Percentiles rank a stretch among this genome's conserved stretches.
Evolutionary conservation across 2,113 vertebrate species (phyloP).

Genomic region (Bos indicus): DNA sequence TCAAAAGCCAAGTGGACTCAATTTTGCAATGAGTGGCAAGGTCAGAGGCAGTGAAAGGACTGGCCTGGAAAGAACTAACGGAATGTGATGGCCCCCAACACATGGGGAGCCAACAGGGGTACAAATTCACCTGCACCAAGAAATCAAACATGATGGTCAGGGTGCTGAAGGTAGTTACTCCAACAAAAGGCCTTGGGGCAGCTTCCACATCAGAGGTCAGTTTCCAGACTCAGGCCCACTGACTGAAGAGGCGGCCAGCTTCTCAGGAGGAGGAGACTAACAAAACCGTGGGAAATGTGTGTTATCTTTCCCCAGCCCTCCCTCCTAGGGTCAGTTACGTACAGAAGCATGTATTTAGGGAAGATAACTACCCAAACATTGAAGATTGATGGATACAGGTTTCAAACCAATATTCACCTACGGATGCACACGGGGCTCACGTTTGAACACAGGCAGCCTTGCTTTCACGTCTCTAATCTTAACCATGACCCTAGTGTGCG

Average conservation of each 20-base stretch:
- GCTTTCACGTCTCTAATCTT: background rate
- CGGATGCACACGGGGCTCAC: fast-evolving
- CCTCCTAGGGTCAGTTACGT: background rate
- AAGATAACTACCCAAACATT: background rate
- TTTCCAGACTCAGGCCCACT: background rate
- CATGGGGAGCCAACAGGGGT: background rate
- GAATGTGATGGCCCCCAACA: background rate
- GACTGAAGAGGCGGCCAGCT: background rate
- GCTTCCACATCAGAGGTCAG: background rate
- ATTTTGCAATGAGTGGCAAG: background rate
- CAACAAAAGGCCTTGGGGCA: background rate
- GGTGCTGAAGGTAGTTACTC: background rate
- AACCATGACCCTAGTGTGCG: background rate
- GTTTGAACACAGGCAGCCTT: background rate
- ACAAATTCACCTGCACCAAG: background rate
- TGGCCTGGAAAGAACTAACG: background rate
- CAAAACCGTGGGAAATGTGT: background rate
- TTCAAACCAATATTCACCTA: background rate
- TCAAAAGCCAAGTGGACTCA: background rate
- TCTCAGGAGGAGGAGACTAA: background rate
- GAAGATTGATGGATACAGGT: background rate
- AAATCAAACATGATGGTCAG: background rate
- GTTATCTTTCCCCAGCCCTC: background rate
- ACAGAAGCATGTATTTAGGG: background rate
- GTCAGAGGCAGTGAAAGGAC: background rate